Percentiles rank a stretch among this genome's conserved stretches.
Evolutionary conservation across 2,888 invertebrate genomes (phyloP).

Genomic region (Athalia cordata): DNA sequence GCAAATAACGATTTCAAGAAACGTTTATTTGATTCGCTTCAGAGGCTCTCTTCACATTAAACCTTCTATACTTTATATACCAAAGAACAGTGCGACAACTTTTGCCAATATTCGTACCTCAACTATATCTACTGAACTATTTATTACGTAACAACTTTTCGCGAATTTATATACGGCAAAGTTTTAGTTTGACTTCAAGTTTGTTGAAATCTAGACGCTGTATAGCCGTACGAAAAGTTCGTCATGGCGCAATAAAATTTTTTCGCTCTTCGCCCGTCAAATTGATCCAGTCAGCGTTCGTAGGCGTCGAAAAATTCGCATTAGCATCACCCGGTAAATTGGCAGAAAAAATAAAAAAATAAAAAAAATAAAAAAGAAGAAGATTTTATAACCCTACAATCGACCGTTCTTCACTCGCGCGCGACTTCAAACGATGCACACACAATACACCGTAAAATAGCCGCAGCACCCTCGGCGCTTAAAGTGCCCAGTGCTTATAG

Average conservation of each 20-base stretch:
- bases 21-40: slow-evolving; percentile 39
- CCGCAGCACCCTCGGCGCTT: background rate
- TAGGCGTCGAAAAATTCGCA: no score
- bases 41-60: slow-evolving; percentile 26
- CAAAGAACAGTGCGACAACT: slow-evolving; percentile 33
- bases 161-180: slow-evolving; percentile 13
- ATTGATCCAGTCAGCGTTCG: no score
- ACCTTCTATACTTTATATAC: background rate
- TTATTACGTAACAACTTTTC: background rate
- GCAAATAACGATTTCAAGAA: slow-evolving; percentile 33
- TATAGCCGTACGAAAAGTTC: background rate
- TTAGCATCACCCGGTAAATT: no score
- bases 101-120: slow-evolving; percentile 35
- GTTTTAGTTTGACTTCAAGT: slow-evolving; percentile 25
- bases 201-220: slow-evolving; percentile 8
- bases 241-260: no score
- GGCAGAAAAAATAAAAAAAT: no score
- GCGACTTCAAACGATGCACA: background rate
- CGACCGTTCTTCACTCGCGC: no score
- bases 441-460: slow-evolving; percentile 10
- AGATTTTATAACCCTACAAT: no score
- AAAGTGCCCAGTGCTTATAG: slow-evolving; percentile 33
- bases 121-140: background rate
- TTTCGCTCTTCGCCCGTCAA: no score
- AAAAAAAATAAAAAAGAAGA: no score